Conservation (phyloP, 2,797 vertebrate genomes). For the Poliocrania exsul region DNA sequence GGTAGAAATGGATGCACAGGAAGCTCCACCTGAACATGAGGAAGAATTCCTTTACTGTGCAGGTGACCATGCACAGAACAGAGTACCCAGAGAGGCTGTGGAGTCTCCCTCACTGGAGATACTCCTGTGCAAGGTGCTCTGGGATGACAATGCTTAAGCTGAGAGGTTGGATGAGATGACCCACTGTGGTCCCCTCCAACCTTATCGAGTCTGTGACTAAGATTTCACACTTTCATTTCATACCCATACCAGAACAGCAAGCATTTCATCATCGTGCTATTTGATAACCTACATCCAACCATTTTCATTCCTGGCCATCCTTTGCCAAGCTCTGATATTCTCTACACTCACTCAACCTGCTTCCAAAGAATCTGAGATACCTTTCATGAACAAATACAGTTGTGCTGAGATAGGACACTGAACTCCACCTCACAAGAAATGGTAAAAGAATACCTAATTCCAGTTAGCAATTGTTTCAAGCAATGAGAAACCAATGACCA, state of each 20-base stretch:
- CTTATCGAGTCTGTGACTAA: neutral
- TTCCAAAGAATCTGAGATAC: neutral
- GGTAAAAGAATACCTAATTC: neutral
- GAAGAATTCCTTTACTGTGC: neutral
- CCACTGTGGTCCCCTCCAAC: neutral
- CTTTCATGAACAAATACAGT: neutral
- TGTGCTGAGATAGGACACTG: neutral
- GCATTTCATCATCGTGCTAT: neutral
- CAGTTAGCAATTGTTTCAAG: neutral
- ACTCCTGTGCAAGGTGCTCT: neutral
- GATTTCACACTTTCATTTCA: neutral
- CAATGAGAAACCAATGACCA: neutral
- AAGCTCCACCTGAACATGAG: neutral
- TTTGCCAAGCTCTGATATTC: neutral
- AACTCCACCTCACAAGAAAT: neutral
- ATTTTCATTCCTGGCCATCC: neutral
- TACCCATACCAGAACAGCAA: neutral
- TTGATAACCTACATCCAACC: neutral
- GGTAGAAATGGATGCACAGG: neutral
- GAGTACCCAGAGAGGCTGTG: neutral
- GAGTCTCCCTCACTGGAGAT: neutral
- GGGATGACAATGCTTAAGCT: neutral
- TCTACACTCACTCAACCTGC: neutral
- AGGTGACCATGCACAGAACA: rapidly evolving
- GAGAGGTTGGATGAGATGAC: neutral